phyloP scores from a whole-genome alignment of 2,113 vertebrate genomes.

The Paedocypris sp. region DNA sequence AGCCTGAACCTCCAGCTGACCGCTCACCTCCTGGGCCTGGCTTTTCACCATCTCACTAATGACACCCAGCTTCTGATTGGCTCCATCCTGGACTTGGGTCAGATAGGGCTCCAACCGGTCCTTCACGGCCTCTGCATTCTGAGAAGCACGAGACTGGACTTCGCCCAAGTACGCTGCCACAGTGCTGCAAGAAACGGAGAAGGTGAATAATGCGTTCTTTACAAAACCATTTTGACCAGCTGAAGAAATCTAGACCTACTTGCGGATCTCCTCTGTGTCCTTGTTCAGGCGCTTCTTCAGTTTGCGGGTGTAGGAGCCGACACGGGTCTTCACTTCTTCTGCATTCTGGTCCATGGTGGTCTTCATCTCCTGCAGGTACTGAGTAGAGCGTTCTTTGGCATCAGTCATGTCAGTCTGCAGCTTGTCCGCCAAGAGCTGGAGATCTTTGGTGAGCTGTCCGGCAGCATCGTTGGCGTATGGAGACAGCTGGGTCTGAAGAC shows the following conservation, averaged over 20 bases:
- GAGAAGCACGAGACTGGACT: conserved; percentile 51
- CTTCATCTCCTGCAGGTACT: conserved; percentile 60
- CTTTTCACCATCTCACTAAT: conserved; percentile 47
- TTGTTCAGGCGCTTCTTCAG: conserved; percentile 67
- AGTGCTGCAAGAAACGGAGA: conserved; percentile 37
- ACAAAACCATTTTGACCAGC: not conserved
- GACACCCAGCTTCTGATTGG: conserved; percentile 46
- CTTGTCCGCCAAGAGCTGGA: conserved; percentile 52
- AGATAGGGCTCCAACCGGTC: conserved; percentile 51
- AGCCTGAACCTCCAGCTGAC: conserved; percentile 52
- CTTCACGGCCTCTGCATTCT: conserved; percentile 48
- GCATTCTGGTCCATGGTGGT: conserved; percentile 59
- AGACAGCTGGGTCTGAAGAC: conserved; percentile 49
- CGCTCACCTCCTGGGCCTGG: conserved; percentile 50
- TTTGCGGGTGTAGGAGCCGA: conserved; percentile 57
- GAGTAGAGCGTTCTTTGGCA: conserved; percentile 52
- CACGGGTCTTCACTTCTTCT: conserved; percentile 47
- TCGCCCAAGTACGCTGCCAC: conserved; percentile 55
- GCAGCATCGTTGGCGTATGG: conserved; percentile 48
- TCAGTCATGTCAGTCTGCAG: conserved; percentile 66
- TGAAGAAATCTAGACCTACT: conserved; percentile 42
- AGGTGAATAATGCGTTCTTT: not conserved
- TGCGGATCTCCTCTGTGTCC: conserved; percentile 59
- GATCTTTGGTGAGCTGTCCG: conserved; percentile 47
- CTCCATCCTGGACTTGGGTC: conserved; percentile 39